Base-by-base conservation (phyloP, 2,797 vertebrate species). In the Poeciliopsis gracilis region DNA sequence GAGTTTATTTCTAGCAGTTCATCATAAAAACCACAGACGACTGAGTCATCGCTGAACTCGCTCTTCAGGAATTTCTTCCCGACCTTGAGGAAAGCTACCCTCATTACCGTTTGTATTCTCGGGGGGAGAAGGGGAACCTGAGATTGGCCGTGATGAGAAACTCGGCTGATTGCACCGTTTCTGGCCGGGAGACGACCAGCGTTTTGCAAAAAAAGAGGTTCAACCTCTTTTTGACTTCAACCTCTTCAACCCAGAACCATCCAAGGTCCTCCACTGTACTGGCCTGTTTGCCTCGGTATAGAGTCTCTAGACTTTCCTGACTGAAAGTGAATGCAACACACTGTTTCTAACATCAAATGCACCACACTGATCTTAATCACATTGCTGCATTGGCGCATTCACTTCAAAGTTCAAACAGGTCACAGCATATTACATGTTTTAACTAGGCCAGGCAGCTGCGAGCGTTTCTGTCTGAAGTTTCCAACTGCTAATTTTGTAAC, bases 51-150 rank as follows among this genome's bases (percentile, higher is more conserved):
- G 86, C 82, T 90, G 90, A 67, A 86, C 90, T 93, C 88, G 66
- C 88, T 84, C 85, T 77, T 84, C 83, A 59, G 86, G 83, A 91
- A 87, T 90, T 77, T 87, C 88, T 88, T 84, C 76, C 55, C 43
- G 88, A 93, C 92, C 93, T 93, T 92, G 89, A 92, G 86, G 86
- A 92, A 87, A 89, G 82, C 80, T 82, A 73, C 47, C 78, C 83
- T 92, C 82, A 92, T 94, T 92, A 91, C 84, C 93, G 92, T 93
- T 81, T 63, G 84, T 83, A 89, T 86, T 92, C 90, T 85, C 84
- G 0, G 69, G 84, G 84, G 78, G 89, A 80, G 73, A 83, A 36
- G 33, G 33, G 16, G 33, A 11, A 67, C 36, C 63, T 83, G 36
- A 72, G 79, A 72, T 79, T 36, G 83, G 80, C 77, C 70, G 28